phyloP scores from a whole-genome alignment of 1,140 invertebrate species.

The Caenorhabditis latens region DNA sequence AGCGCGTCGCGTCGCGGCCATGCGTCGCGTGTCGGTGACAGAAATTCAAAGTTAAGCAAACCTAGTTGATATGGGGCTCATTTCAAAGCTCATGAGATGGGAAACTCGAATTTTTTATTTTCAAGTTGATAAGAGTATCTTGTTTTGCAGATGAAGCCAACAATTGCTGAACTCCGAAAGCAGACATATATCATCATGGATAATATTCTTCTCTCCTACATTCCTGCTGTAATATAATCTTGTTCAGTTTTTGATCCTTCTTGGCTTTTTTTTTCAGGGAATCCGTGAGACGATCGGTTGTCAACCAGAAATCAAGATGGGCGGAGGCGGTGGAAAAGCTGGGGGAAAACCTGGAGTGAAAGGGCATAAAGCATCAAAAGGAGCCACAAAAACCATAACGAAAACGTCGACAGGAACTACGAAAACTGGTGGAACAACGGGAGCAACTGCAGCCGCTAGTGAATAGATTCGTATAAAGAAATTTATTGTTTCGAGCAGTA shows the following conservation, averaged over 20 bases:
- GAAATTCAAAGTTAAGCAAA: no score
- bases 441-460: neutral
- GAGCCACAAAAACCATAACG: neutral
- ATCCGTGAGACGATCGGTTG: neutral
- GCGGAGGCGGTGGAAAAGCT: neutral
- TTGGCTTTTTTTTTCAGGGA: neutral
- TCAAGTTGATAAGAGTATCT: neutral
- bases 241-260: neutral
- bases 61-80: no score
- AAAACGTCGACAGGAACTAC: neutral
- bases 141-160: constrained; percentile 32
- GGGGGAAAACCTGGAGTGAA: neutral
- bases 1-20: no score
- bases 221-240: constrained; percentile 12
- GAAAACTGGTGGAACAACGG: neutral
- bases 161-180: constrained; percentile 27
- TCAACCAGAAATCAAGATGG: neutral
- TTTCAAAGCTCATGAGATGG: no score
- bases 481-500: neutral
- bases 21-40: no score
- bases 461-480: constrained; percentile 11
- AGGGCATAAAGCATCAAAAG: neutral
- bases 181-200: constrained; percentile 50
- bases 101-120: neutral
- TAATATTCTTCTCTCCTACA: constrained; percentile 25